Conservation (phyloP, 1,140 invertebrate species). For the Gryon sp. region DNA sequence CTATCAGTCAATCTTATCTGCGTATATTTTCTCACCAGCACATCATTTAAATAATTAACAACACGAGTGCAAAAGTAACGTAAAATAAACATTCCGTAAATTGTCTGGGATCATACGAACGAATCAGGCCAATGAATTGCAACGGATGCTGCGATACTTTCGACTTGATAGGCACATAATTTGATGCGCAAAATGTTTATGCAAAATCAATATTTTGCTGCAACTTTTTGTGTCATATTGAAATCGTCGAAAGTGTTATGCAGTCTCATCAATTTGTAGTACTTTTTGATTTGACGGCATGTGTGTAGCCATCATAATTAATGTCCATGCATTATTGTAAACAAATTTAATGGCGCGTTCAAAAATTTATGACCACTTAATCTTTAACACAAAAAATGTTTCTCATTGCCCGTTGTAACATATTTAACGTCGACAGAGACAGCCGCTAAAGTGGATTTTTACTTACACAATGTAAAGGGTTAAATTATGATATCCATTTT, state of each 20-base stretch:
- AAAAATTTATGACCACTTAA: constrained; percentile 10
- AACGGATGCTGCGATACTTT: background rate
- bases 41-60: too few species aligned
- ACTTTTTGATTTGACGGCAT: background rate
- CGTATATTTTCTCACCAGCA: too few species aligned
- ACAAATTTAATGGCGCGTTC: constrained; percentile 7
- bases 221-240: constrained; percentile 8
- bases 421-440: background rate
- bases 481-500: constrained; percentile 5
- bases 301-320: background rate
- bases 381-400: constrained; percentile 3
- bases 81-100: too few species aligned
- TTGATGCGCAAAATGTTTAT: background rate
- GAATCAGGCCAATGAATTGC: constrained; percentile 9
- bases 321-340: constrained; percentile 5
- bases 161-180: constrained; percentile 3
- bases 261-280: constrained; percentile 11
- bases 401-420: background rate
- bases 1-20: too few species aligned
- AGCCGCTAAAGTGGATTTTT: constrained; percentile 2
- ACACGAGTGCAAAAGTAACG: too few species aligned
- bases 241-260: constrained; percentile 7
- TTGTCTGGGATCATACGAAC: background rate
- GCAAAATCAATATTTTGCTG: constrained; percentile 5
- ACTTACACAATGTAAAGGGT: background rate